Conservation (phyloP, 92 coral and sea anemone species). For the Hydrozoanthus gracilis region DNA sequence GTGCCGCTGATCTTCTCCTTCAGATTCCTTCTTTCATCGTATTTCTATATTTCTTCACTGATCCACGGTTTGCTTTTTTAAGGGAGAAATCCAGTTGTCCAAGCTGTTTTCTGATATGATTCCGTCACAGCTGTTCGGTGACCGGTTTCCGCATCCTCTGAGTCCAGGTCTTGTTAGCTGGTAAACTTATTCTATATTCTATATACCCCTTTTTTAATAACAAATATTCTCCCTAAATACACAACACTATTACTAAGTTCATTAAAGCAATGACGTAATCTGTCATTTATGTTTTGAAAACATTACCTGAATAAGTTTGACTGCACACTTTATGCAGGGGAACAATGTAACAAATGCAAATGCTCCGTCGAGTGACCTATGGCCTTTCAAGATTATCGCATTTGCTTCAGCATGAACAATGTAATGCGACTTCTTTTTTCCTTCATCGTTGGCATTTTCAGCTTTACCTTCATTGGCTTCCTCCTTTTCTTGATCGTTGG, state of each 20-base stretch:
- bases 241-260: background rate
- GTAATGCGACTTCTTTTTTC: background rate
- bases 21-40: background rate
- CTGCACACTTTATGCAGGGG: constrained; percentile 35
- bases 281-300: too few relatives aligned
- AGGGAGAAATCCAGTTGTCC: background rate
- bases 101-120: background rate
- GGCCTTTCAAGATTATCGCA: constrained; percentile 27
- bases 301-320: constrained; percentile 21
- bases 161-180: background rate
- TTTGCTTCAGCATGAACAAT: constrained; percentile 52
- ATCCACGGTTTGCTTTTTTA: background rate
- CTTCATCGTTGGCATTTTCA: too few relatives aligned
- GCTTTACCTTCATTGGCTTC: too few relatives aligned
- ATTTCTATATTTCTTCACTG: background rate
- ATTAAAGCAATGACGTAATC: too few relatives aligned
- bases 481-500: too few relatives aligned
- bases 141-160: background rate
- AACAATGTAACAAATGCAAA: constrained; percentile 19
- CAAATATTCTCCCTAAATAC: background rate
- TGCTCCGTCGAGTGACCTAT: background rate
- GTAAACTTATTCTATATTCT: background rate
- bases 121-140: background rate
- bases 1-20: background rate
- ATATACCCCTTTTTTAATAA: too few relatives aligned